Percentiles rank a stretch among this genome's conserved stretches.
phyloP scores from a whole-genome alignment of 1,140 invertebrate genomes.

The Drosophila mauritiana region DNA sequence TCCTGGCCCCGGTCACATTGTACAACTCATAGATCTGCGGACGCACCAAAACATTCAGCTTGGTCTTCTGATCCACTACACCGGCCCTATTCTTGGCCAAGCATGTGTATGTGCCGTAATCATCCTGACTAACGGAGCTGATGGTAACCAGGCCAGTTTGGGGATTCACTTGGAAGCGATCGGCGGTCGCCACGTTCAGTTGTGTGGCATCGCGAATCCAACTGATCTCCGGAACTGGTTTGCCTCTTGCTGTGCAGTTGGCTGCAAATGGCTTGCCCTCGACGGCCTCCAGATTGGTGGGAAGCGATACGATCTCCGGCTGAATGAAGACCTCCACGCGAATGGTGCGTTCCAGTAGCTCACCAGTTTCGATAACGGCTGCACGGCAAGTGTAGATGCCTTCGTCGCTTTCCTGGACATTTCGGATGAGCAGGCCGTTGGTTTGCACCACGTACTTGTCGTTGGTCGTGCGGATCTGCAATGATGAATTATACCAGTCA shows the following conservation, averaged over 20 bases:
- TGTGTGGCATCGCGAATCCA: conserved; percentile 91
- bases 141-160: conserved; percentile 90
- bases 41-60: conserved; percentile 89
- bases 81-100: conserved; percentile 93
- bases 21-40: conserved; percentile 91
- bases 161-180: conserved; percentile 91
- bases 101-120: conserved; percentile 93
- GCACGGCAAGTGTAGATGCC: conserved; percentile 94
- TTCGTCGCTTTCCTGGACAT: conserved; percentile 92
- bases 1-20: conserved; percentile 89
- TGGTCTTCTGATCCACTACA: conserved; percentile 86
- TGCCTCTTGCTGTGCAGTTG: conserved; percentile 91
- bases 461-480: conserved; percentile 86
- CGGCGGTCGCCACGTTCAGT: conserved; percentile 88
- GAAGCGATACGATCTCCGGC: conserved; percentile 88
- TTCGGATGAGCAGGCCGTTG: conserved; percentile 91
- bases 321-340: conserved; percentile 92
- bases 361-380: conserved; percentile 91
- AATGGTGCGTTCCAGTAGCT: conserved; percentile 90
- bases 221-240: conserved; percentile 91
- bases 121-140: conserved; percentile 90
- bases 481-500: background rate
- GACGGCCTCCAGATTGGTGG: conserved; percentile 87
- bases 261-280: conserved; percentile 92
- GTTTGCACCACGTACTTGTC: conserved; percentile 90